Base-by-base conservation (phyloP, 2,797 vertebrate genomes). In the Pseudopleuronectes americanus region DNA sequence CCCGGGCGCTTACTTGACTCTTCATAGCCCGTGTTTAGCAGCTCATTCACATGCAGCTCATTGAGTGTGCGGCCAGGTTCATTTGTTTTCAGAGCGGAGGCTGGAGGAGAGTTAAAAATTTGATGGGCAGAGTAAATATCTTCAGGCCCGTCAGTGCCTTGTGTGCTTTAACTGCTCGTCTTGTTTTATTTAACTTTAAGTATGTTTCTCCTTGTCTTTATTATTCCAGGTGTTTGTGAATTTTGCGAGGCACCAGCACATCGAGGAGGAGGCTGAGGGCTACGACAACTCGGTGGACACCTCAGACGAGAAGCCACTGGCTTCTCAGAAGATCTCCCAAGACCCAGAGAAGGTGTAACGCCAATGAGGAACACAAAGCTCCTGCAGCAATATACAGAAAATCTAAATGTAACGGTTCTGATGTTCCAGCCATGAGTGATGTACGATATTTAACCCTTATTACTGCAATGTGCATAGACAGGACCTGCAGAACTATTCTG, bases 151-250 rank as follows among this genome's bases (percentile, higher is more conserved):
- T 21, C 24, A 6, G 13, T 64, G 13, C 64, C 38, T 13, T 1
- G 19, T 64, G 47, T 16, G 22, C 68, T 66, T 17, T 57, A 41
- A 22, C 6, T 41, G 26, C 57, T 56, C 3, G 0, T 38, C 12
- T 38, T 38, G 36, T 69, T 56, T 57, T 16, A 12, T 69, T 78
- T 71, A 28, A n/a, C 26, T 68, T 48, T 64, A 76, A 81, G 41
- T 59, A 24, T 14, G 7, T 26, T 13, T 60, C 48, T 49, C 49
- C 14, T 72, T 62, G 47, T 60, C 21, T 0, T 83, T 73, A 2
- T 33, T 58, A 26, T 86, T 82, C 23, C 86, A 95, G 94, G 94
- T 95, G 65, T 95, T 95, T 82, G 94, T 95, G 78, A 95, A 92
- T 81, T 95, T 95, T 79, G 94, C 94, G 0, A 86, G 55, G 17